Conservation (phyloP, 2,113 vertebrate species). For the Typhlomys cinereus region DNA sequence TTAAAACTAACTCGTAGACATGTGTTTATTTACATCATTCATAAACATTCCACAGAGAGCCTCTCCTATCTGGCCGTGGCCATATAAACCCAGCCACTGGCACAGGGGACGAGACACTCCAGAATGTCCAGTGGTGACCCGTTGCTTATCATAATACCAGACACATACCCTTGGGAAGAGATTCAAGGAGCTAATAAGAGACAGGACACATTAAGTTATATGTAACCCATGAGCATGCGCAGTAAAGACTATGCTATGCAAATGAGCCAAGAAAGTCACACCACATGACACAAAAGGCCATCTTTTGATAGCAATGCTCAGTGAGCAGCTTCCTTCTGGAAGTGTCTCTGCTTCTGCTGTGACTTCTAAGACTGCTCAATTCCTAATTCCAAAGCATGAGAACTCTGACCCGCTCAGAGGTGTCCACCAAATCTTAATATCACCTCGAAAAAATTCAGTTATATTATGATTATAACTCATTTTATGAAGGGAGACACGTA, state of each 20-base stretch:
- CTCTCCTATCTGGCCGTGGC: too few species aligned
- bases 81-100: not conserved
- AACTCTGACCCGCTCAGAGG: not conserved
- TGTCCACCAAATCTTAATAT: not conserved
- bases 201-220: not conserved
- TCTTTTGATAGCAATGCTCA: not conserved
- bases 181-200: not conserved
- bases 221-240: not conserved
- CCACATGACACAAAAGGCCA: not conserved
- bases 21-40: too few species aligned
- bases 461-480: not conserved
- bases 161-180: not conserved
- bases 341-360: not conserved
- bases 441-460: not conserved
- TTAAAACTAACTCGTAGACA: not conserved
- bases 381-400: not conserved
- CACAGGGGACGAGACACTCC: not conserved
- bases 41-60: not conserved
- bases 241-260: not conserved
- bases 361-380: not conserved
- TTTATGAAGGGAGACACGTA: not conserved
- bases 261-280: not conserved
- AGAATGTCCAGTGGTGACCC: not conserved
- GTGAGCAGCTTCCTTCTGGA: not conserved
- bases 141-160: not conserved